Evolutionary conservation across 2,888 invertebrate species (phyloP).

Genomic region (Oscheius sp.): DNA sequence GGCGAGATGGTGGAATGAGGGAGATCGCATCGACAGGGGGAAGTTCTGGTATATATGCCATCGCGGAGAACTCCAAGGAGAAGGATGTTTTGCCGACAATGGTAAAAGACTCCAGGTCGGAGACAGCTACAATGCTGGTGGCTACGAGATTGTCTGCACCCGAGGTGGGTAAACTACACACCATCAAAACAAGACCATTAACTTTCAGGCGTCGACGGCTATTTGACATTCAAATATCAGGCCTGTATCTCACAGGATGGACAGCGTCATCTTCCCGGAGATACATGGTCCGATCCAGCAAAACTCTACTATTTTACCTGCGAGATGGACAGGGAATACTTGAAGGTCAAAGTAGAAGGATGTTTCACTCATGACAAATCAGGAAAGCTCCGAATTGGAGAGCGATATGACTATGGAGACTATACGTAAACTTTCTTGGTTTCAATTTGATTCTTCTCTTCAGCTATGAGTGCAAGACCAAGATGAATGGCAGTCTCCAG

Average conservation of each 20-base stretch:
- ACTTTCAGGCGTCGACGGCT: conserved; percentile 46
- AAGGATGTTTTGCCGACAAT: conserved; percentile 54
- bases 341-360: conserved; percentile 55
- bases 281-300: conserved; percentile 61
- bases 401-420: conserved; percentile 55
- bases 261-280: conserved; percentile 43
- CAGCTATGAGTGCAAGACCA: conserved; percentile 65
- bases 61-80: conserved; percentile 64
- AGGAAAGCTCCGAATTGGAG: conserved; percentile 53
- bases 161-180: conserved; percentile 32
- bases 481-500: conserved; percentile 55
- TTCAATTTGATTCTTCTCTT: conserved; percentile 18
- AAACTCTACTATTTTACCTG: conserved; percentile 62
- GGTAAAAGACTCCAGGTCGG: conserved; percentile 51
- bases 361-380: conserved; percentile 59
- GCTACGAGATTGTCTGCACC: conserved; percentile 47
- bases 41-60: conserved; percentile 71
- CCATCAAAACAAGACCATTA: not conserved
- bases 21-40: conserved; percentile 55
- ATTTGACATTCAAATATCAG: conserved; percentile 56
- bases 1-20: conserved; percentile 61
- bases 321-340: conserved; percentile 52
- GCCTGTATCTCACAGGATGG: conserved; percentile 54
- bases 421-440: conserved; percentile 50
- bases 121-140: conserved; percentile 50